Evolutionary conservation across 2,113 vertebrate genomes (phyloP).

Genomic region (Cochlearius cochlearius): DNA sequence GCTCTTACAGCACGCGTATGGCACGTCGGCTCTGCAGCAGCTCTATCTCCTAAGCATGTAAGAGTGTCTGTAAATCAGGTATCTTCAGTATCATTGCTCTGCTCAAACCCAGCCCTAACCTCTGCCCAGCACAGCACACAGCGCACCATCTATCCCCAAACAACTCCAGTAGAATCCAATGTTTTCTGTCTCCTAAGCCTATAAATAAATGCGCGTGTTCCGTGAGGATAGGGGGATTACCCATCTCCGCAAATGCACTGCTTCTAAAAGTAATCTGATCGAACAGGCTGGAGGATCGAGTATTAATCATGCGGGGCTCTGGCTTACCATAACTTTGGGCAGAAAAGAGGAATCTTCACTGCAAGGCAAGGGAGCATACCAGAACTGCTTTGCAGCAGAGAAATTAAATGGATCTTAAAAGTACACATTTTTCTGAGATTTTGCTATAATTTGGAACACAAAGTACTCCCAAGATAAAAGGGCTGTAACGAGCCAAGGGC

Average conservation of each 20-base stretch:
- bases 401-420: neutral
- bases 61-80: neutral
- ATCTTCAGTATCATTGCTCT: neutral
- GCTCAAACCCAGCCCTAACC: neutral
- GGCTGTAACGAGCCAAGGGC: neutral
- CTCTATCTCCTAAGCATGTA: neutral
- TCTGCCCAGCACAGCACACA: neutral
- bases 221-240: conserved; percentile 41
- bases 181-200: neutral
- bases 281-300: neutral
- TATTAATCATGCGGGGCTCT: neutral
- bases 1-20: fast-evolving
- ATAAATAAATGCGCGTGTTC: neutral
- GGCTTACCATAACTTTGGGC: neutral
- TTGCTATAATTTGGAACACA: neutral
- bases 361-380: neutral
- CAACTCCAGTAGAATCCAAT: neutral
- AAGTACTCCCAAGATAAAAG: neutral
- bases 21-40: neutral
- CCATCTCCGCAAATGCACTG: neutral
- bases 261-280: conserved; percentile 19
- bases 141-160: neutral
- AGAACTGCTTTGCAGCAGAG: neutral
- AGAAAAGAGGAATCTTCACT: neutral
- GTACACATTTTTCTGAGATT: neutral